Conservation (phyloP, 2,888 invertebrate species). For the Sarcophaga carnaria region DNA sequence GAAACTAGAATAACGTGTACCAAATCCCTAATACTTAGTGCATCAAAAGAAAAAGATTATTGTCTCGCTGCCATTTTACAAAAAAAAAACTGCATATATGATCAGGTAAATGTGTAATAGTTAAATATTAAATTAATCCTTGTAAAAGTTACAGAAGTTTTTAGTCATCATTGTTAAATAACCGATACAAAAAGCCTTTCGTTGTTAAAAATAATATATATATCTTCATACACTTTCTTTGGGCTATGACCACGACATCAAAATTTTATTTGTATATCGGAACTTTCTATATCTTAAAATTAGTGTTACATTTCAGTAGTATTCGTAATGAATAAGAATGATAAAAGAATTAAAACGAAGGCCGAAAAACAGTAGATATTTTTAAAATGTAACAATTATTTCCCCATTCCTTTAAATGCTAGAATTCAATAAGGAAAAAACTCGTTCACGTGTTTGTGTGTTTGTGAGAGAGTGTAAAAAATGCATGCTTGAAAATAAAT, state of each 20-base stretch:
- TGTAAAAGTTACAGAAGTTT: neutral
- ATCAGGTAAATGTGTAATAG: conserved; percentile 36
- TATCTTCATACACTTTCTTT: conserved; percentile 5
- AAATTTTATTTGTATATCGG: conserved; percentile 27
- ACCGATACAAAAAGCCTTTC: conserved; percentile 4
- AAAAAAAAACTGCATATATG: conserved; percentile 29
- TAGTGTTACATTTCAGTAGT: neutral
- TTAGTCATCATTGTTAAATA: conserved; percentile 17
- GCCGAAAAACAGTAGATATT: neutral
- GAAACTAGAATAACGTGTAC: conserved; percentile 2
- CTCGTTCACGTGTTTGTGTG: conserved; percentile 52
- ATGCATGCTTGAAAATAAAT: conserved; percentile 33
- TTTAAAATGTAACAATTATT: neutral
- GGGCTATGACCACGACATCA: conserved; percentile 48
- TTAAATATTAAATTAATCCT: neutral
- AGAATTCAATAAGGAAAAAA: conserved; percentile 29
- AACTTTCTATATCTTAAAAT: neutral
- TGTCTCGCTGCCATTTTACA: conserved; percentile 39
- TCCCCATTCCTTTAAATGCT: neutral
- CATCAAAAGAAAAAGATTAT: conserved; percentile 9
- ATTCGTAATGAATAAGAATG: neutral
- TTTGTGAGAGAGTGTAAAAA: conserved; percentile 22
- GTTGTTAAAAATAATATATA: conserved; percentile 1
- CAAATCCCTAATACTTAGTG: conserved; percentile 6
- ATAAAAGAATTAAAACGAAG: neutral